Base-by-base conservation (phyloP, 2,797 vertebrate genomes). In the Pagetopsis macropterus region DNA sequence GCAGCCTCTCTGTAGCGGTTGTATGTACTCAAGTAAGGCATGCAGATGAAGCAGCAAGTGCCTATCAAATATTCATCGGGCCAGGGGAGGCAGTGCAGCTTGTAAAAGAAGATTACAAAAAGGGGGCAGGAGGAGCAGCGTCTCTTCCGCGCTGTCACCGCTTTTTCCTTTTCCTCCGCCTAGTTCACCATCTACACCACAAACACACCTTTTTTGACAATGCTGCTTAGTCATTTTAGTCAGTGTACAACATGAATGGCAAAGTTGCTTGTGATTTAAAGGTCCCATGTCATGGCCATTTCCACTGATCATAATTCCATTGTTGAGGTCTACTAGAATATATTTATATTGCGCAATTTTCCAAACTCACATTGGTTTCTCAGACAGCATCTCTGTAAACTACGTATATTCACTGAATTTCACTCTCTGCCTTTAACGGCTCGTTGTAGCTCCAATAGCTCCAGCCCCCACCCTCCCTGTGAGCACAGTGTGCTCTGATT, bases 61-160 rank as follows among this genome's bases (percentile, higher is more conserved):
- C 71, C 77, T 60, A 88, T 92, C 85, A 93, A 94, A 92, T 92
- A 94, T 94, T 94, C 65, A 93, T 90, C 75, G 88, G 71, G 55
- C 72, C 75, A 71, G 70, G 81, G 72, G 78, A 90, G 84, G 82
- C 84, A 84, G 80, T 74, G 82, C 72, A 81, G 86, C 84, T 86
- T 82, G 76, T 75, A 89, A 85, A 74, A 83, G 75, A 83, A 68
- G 80, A 90, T 82, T 61, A 88, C 91, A 84, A 56, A 79, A 60
- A 79, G 40, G 79, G 79, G 75, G 76, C 79, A 80, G 81, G 66
- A 85, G 70, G 72, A 81, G 64, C 46, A 54, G 55, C 49, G 3
- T 60, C 66, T 75, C 44, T 59, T 74, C 71, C 40, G 49, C 54
- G 67, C 5, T 44, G 63, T 60, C 64, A 19, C 49, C n/a, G 31